phyloP scores from a whole-genome alignment of 2,888 invertebrate genomes.

The Aelia acuminata region DNA sequence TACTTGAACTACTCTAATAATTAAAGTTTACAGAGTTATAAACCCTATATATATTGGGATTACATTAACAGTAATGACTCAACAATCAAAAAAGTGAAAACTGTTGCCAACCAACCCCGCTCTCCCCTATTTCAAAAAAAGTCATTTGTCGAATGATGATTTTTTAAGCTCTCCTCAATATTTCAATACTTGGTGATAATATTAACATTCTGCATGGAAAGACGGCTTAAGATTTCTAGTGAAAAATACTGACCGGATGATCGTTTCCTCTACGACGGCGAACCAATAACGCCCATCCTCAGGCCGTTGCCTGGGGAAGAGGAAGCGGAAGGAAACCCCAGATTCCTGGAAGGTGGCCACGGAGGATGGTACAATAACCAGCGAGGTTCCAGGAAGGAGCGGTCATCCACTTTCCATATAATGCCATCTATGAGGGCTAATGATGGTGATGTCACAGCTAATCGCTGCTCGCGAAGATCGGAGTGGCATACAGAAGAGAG shows the following conservation, averaged over 20 bases:
- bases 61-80: too few relatives aligned
- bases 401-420: slow-evolving; percentile 41
- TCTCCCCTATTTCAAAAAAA: too few relatives aligned
- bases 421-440: background rate
- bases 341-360: slow-evolving; percentile 23
- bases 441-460: slow-evolving; percentile 10
- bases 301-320: slow-evolving; percentile 29
- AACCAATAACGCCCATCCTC: background rate
- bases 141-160: too few relatives aligned
- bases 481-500: slow-evolving; percentile 15
- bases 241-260: background rate
- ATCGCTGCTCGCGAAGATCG: background rate
- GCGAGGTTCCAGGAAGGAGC: slow-evolving; percentile 5
- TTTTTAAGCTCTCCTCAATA: too few relatives aligned
- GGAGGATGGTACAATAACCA: slow-evolving; percentile 19
- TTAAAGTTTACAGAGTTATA: too few relatives aligned
- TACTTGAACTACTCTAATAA: too few relatives aligned
- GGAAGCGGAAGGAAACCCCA: slow-evolving; percentile 8
- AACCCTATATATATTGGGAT: too few relatives aligned
- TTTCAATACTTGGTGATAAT: too few relatives aligned
- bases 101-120: too few relatives aligned
- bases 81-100: too few relatives aligned
- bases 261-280: background rate
- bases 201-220: too few relatives aligned
- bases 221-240: background rate